Evolutionary conservation across 2,113 vertebrate genomes (phyloP), one percentile per base, ranked within the genome.

Genomic region (Octodon degus): DNA sequence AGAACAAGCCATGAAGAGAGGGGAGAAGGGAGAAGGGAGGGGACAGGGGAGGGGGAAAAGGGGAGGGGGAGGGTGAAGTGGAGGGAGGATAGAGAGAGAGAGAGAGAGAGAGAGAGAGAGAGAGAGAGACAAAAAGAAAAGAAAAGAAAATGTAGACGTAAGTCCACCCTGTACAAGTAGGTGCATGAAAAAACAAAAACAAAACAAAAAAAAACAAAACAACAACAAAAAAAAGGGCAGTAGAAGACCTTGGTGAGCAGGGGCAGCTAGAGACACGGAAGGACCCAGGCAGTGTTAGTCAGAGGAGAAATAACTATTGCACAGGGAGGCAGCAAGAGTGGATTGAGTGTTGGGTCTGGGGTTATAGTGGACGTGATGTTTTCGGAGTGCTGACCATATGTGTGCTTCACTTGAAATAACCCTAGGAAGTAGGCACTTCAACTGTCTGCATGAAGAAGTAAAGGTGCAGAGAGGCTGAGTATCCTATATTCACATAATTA

Each of bases 21-120:
- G 24, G 27, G 10, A 76, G 24, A 20, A 14, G 72, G 30, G 13
- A 27, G 24, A 37, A n/a, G 37, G n/a, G 37, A 11, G 7, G 12
- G 11, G 11, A 4, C 5, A 14, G 13, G 11, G 53, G 11, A 3
- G 3, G 13, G 14, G 13, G 12, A 14, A 3, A 16, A 55, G 13
- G 14, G 70, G 24, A 24, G 24, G 20, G 4, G 11, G 14, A 14
- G 13, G 2, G 12, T 2, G 16, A 3, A 58, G 16, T 4, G 55
- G 16, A 16, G 3, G 4, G 16, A 11, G 53, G 14, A 43, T 2
- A 43, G 43, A 43, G 43, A 43, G 43, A 43, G 43, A 5, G 70
- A 37, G 40, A 40, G 19, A 37, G 3, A 53, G 7, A 53, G 50
- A 53, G 50, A 53, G 14, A 55, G 53, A 55, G 53, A 55, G 53